A percentile compares a stretch with the other conserved stretches of the same genome.
phyloP scores from a whole-genome alignment of 2,797 vertebrate species.

The Poecilia wingei region DNA sequence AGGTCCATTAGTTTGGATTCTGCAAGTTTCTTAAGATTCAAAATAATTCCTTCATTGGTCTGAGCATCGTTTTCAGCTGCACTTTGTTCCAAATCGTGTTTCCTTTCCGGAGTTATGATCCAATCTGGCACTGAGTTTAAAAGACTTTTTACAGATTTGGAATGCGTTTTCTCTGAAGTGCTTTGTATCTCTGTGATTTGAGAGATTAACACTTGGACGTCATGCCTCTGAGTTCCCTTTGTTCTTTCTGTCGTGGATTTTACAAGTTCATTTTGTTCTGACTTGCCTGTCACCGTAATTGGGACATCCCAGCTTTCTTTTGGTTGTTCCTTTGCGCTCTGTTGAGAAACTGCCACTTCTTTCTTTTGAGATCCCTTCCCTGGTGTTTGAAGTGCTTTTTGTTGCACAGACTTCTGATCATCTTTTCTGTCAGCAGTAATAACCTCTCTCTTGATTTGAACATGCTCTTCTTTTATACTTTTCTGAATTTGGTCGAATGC shows the following conservation, averaged over 20 bases:
- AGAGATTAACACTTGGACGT: slow-evolving; percentile 81
- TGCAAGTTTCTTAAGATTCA: slow-evolving; percentile 71
- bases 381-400: slow-evolving; percentile 69
- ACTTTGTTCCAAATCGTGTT: slow-evolving; percentile 65
- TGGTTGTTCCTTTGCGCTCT: slow-evolving; percentile 62
- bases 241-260: slow-evolving; percentile 67
- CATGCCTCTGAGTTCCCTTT: slow-evolving; percentile 78
- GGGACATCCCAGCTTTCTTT: slow-evolving; percentile 60
- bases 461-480: slow-evolving; percentile 53
- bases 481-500: slow-evolving; percentile 57
- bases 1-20: slow-evolving; percentile 73
- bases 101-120: slow-evolving; percentile 79
- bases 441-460: slow-evolving; percentile 64
- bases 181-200: slow-evolving; percentile 80
- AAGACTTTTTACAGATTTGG: slow-evolving; percentile 78
- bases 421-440: slow-evolving; percentile 62
- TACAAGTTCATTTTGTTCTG: slow-evolving; percentile 67
- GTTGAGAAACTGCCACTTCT: slow-evolving; percentile 61
- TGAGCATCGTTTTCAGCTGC: slow-evolving; percentile 67
- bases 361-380: slow-evolving; percentile 67
- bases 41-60: slow-evolving; percentile 77
- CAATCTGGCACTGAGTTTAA: slow-evolving; percentile 79
- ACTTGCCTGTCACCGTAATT: slow-evolving; percentile 69
- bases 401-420: slow-evolving; percentile 59
- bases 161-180: slow-evolving; percentile 71